phyloP scores from a whole-genome alignment of 2,888 invertebrate genomes.

The Ochropleura leucogaster region DNA sequence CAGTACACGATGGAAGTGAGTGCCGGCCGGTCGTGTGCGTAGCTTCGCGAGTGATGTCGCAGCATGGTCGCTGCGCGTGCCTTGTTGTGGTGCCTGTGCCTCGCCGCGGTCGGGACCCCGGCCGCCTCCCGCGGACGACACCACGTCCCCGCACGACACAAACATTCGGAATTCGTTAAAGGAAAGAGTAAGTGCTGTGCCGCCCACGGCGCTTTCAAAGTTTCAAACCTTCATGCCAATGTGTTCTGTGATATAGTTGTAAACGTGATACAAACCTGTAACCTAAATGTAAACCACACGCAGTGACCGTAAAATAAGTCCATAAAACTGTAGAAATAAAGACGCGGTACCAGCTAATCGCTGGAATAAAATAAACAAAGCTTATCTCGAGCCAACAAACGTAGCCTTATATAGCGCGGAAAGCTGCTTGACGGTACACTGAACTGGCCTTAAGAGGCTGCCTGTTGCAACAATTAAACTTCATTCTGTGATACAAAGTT shows the following conservation, averaged over 20 bases:
- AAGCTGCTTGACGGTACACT: conserved; percentile 75
- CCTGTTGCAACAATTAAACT: conserved; percentile 73
- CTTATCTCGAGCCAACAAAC: conserved; percentile 83
- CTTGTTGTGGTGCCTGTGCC: conserved; percentile 85
- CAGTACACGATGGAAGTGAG: conserved; percentile 87
- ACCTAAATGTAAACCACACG: conserved; percentile 62
- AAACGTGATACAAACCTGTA: conserved; percentile 55
- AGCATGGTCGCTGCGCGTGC: conserved; percentile 87
- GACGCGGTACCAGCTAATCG: conserved; percentile 75
- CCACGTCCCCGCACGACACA: conserved; percentile 79
- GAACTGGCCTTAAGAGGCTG: conserved; percentile 70
- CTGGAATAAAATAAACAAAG: conserved; percentile 83
- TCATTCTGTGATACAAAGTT: conserved; percentile 70
- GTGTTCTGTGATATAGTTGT: conserved; percentile 62
- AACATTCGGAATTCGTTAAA: conserved; percentile 93
- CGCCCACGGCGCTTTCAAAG: conserved; percentile 72
- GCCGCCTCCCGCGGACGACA: conserved; percentile 79
- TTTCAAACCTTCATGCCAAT: conserved; percentile 55
- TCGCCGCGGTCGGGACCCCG: conserved; percentile 75
- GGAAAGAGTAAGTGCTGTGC: conserved; percentile 93
- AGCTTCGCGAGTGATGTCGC: conserved; percentile 87
- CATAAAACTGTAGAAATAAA: conserved; percentile 72
- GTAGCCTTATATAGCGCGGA: conserved; percentile 81
- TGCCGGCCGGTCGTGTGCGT: conserved; percentile 83
- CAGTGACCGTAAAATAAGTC: conserved; percentile 65